Evolutionary conservation across 2,797 vertebrate species (phyloP), one percentile per base, ranked within the genome.

Genomic region (Acridotheres tristis): DNA sequence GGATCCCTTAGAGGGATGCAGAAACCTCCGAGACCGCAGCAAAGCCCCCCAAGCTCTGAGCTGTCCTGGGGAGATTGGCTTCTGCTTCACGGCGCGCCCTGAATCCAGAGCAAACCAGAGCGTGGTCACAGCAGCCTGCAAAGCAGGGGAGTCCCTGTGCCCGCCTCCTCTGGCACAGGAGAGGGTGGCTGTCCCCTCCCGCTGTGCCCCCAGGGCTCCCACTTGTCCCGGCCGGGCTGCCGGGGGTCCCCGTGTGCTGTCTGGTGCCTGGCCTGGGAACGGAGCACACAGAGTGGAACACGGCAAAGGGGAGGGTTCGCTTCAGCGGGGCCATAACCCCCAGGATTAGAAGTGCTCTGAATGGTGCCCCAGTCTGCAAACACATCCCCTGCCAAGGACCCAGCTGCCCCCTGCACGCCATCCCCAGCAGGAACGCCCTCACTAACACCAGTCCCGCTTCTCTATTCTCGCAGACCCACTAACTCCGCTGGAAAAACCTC

Each of bases 201-300:
- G 0, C 27, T 5, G 45, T 45, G 76, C 3, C 25, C 36, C 17
- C 47, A 11, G 30, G 29, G n/a, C 27, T 38, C 42, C 1, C 11
- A 16, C 19, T 43, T 30, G 32, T 13, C 58, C 53, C 2, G 0
- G 7, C 30, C 20, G 12, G 0, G 7, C 32, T 22, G 13, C 25
- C 5, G 13, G 29, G 50, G 6, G 3, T 3, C 13, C 13, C 22
- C 18, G 6, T 0, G 0, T 4, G 19, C 30, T 34, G 8, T 38
- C 11, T 11, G 3, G 18, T 36, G 36, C 38, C 43, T 5, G 16
- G 17, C 7, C 21, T 17, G 65, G 26, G 48, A 43, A 36, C 7
- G 51, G 45, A 85, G n/a, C 11, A 5, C 22, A 16, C 14, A 50
- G 53, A 27, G 19, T 10, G 1, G 59, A 25, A 20, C 42, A 22